These are phyloP conservation scores for Paratilapia polleni DNA, from an alignment of 2,113 vertebrate species.

Conservation along the genomic window DNA sequence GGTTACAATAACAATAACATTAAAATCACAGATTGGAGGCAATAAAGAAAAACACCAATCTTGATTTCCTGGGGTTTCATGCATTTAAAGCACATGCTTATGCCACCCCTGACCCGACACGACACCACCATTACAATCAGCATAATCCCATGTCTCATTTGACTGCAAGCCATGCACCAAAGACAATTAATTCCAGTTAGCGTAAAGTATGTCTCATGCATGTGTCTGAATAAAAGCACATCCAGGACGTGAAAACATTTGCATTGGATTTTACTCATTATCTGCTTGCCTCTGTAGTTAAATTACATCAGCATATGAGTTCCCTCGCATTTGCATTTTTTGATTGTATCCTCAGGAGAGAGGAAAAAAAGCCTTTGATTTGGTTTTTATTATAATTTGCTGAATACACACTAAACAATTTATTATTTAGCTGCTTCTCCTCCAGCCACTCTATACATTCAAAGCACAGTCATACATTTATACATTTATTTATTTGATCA, in stretches of 20 bases:
- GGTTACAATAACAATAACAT: constrained; percentile 49
- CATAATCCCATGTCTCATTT: constrained; percentile 53
- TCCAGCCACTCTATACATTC: constrained; percentile 7
- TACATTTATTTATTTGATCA: neutral
- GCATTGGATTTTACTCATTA: constrained; percentile 61
- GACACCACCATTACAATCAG: constrained; percentile 55
- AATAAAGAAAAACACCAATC: constrained; percentile 50
- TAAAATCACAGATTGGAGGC: constrained; percentile 62
- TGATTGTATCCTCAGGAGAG: constrained; percentile 65
- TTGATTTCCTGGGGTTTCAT: constrained; percentile 65
- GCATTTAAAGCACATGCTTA: constrained; percentile 79
- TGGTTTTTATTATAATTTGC: constrained; percentile 61
- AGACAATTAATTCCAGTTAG: constrained; percentile 61
- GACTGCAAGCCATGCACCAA: constrained; percentile 45
- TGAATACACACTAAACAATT: constrained; percentile 54
- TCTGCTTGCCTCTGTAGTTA: constrained; percentile 55
- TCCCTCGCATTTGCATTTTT: constrained; percentile 65
- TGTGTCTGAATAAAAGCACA: neutral
- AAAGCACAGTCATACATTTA: neutral
- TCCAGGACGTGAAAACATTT: constrained; percentile 26
- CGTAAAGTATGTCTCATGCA: constrained; percentile 32
- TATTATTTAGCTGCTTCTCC: constrained; percentile 19
- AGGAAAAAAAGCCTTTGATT: constrained; percentile 50
- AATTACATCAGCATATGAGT: constrained; percentile 52
- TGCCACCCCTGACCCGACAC: constrained; percentile 56